Conservation (phyloP, 2,797 vertebrate species). For the Babyrousa celebensis region DNA sequence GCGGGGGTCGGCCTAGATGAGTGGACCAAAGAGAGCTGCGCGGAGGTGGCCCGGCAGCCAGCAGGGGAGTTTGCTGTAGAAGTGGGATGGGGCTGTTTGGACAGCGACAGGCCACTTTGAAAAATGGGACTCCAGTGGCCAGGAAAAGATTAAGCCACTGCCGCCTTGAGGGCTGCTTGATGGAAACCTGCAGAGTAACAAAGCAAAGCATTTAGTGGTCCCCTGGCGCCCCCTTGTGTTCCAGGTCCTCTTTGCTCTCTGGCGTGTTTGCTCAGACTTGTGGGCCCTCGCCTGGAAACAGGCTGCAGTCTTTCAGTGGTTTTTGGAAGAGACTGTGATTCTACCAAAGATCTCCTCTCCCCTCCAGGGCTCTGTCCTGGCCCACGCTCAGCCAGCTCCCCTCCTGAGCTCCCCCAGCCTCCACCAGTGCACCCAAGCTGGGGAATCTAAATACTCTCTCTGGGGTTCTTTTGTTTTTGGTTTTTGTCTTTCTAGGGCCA, state of each 20-base stretch:
- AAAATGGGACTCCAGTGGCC: neutral
- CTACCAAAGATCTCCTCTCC: neutral
- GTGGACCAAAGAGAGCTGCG: neutral
- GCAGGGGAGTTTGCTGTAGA: neutral
- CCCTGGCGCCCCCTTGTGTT: conserved; percentile 70
- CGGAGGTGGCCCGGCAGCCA: neutral
- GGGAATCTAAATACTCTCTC: neutral
- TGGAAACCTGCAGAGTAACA: neutral
- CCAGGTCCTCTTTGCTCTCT: neutral
- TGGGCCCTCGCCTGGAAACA: conserved; percentile 21
- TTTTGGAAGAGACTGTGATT: neutral
- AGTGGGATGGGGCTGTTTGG: neutral
- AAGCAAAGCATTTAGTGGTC: neutral
- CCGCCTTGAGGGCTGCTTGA: neutral
- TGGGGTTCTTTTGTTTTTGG: too few relatives aligned
- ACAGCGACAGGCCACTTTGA: neutral
- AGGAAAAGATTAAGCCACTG: neutral
- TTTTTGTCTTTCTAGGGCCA: too few relatives aligned
- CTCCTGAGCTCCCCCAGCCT: neutral
- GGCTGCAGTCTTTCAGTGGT: neutral
- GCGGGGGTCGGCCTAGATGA: neutral
- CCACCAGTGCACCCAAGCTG: neutral
- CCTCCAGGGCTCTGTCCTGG: neutral
- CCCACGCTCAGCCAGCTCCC: neutral
- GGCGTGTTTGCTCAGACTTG: neutral